Evolutionary conservation across 2,797 vertebrate species (phyloP).

Genomic region (Mycteria americana): DNA sequence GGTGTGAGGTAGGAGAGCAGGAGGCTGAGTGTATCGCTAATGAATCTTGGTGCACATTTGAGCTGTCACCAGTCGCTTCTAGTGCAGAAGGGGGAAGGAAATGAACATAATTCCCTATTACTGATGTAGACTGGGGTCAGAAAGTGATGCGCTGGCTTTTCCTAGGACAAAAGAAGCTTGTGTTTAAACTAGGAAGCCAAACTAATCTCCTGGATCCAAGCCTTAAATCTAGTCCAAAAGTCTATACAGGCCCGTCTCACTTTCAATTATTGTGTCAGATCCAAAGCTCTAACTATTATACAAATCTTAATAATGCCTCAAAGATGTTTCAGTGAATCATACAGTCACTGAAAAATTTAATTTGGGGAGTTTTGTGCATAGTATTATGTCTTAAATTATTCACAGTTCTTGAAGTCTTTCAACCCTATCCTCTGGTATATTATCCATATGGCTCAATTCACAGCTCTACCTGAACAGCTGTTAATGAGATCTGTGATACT

Average conservation of each 20-base stretch:
- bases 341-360: neutral
- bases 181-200: neutral
- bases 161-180: neutral
- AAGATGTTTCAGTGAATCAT: neutral
- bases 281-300: neutral
- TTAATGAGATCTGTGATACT: neutral
- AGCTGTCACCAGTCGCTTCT: neutral
- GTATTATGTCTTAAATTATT: neutral
- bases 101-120: neutral
- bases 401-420: neutral
- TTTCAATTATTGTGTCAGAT: neutral
- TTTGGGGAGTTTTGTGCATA: neutral
- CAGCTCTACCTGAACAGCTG: constrained; percentile 15
- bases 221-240: neutral
- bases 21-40: neutral
- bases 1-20: neutral
- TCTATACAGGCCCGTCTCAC: neutral
- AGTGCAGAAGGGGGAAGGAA: neutral
- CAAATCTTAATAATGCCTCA: neutral
- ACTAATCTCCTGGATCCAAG: neutral
- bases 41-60: neutral
- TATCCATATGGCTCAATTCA: neutral
- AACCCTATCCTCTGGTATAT: neutral
- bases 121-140: neutral
- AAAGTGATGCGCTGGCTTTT: neutral